A percentile compares a stretch with the other conserved stretches of the same genome.
Conservation (phyloP, 2,797 vertebrate genomes). For the Siniperca scherzeri region DNA sequence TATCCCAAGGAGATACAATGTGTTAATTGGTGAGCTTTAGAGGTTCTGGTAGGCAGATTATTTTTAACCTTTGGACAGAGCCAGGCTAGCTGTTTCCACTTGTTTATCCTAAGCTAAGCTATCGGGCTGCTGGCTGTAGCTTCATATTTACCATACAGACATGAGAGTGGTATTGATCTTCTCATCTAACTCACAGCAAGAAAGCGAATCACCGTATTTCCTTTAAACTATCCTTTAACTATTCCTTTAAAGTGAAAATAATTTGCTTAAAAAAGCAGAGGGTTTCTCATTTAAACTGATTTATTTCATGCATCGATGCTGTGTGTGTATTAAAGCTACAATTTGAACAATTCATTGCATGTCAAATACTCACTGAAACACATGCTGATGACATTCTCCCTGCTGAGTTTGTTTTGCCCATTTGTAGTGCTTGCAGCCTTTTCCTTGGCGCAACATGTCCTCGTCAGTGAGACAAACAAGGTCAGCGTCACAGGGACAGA, state of each 20-base stretch:
- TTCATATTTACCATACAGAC: not conserved
- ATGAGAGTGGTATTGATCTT: not conserved
- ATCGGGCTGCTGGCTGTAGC: not conserved
- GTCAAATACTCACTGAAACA: conserved; percentile 15
- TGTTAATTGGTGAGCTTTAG: not conserved
- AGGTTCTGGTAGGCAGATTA: not conserved
- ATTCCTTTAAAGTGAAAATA: not conserved
- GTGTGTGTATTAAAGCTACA: not conserved
- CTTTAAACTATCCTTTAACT: no score
- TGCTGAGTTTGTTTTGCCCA: conserved; percentile 25
- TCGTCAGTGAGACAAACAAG: conserved; percentile 17
- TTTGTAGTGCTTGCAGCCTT: conserved; percentile 17
- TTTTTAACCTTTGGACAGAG: not conserved
- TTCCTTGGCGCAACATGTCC: conserved; percentile 17
- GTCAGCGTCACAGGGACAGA: conserved; percentile 38
- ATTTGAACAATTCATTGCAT: not conserved
- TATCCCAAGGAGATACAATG: no score
- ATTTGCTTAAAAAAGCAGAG: not conserved
- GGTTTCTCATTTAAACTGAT: not conserved
- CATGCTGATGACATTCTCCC: not conserved
- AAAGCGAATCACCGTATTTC: not conserved
- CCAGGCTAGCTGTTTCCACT: not conserved
- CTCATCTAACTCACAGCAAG: not conserved
- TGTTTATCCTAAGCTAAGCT: not conserved
- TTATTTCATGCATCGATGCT: not conserved